Conservation (phyloP, 53 echinoderm and acorn worm genomes). For the Crossaster papposus region DNA sequence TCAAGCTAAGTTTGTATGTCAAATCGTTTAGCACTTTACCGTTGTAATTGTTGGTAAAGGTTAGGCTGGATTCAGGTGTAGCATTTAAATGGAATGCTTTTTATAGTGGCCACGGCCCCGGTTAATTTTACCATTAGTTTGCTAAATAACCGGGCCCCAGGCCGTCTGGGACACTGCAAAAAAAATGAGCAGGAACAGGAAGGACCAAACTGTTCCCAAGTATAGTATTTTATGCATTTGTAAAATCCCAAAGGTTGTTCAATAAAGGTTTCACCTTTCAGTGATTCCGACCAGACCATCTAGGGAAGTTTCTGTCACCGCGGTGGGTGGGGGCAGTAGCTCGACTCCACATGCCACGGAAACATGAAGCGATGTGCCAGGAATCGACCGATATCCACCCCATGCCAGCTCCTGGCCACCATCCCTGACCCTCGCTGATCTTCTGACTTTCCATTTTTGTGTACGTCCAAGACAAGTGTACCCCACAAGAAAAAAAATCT, state of each 20-base stretch:
- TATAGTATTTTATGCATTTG: no score
- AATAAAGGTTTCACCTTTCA: not conserved
- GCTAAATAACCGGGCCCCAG: no score
- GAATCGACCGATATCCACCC: not conserved
- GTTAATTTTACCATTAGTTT: no score
- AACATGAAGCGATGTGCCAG: not conserved
- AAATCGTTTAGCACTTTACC: no score
- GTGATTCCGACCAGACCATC: not conserved
- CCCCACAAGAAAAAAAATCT: not conserved
- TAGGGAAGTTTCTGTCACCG: not conserved
- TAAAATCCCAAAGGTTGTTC: not conserved
- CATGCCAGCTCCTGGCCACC: not conserved
- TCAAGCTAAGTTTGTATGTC: no score
- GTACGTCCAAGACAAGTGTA: not conserved
- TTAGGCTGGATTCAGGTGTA: no score
- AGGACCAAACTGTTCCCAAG: no score
- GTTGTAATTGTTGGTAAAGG: no score
- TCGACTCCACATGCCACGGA: not conserved
- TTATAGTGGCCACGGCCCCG: no score
- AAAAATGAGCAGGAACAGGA: no score
- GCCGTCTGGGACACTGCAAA: no score
- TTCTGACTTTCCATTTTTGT: not conserved
- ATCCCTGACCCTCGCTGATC: not conserved
- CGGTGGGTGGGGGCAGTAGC: not conserved
- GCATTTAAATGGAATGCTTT: no score